Conservation (phyloP, 2,113 vertebrate species). For the Dipodomys ordii region DNA sequence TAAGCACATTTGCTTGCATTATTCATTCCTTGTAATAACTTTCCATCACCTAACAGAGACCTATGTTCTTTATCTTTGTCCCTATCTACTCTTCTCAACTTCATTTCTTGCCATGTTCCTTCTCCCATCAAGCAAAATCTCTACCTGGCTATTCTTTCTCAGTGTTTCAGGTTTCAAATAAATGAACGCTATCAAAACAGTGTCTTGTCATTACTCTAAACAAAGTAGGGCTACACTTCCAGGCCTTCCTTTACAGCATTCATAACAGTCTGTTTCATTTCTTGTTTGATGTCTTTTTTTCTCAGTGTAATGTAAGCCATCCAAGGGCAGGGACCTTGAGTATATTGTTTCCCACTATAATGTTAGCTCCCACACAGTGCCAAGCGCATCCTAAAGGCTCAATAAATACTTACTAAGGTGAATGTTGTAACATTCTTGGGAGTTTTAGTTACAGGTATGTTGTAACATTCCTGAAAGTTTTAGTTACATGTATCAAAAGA, state of each 20-base stretch:
- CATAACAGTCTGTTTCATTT: not conserved
- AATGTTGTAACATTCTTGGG: not conserved
- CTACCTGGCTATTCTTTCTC: not conserved
- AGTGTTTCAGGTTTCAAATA: not conserved
- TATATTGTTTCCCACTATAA: not conserved
- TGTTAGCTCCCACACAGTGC: not conserved
- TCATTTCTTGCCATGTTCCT: not conserved
- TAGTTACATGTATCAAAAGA: not conserved
- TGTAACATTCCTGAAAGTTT: constrained; percentile 1
- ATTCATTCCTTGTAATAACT: not conserved
- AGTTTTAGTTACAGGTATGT: not conserved
- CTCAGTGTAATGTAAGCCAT: not conserved
- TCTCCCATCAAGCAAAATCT: not conserved
- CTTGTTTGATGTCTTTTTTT: not conserved
- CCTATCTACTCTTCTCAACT: not conserved
- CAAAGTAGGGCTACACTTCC: not conserved
- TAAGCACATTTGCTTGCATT: not conserved
- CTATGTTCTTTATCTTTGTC: not conserved
- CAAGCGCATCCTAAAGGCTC: not conserved
- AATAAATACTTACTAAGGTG: not conserved
- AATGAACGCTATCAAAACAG: not conserved
- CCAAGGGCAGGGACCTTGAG: not conserved
- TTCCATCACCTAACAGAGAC: not conserved
- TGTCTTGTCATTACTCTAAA: not conserved
- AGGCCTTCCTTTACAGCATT: not conserved